These are phyloP conservation scores for Pseudobourletiella spinata DNA, from an alignment of 1,140 invertebrate species.

Conservation along the genomic window DNA sequence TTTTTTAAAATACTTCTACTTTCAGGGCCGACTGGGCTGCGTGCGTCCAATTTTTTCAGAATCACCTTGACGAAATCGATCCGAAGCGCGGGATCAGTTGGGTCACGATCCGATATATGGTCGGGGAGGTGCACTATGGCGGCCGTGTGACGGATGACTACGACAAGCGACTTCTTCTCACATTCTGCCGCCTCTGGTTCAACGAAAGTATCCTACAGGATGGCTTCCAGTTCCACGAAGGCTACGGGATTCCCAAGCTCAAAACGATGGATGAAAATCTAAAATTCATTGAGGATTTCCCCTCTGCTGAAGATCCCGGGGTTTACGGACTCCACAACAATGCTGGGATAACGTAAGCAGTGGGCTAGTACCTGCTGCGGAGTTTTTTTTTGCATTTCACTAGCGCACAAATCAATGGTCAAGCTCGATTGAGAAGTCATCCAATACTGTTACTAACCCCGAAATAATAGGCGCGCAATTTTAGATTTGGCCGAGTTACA, in stretches of 20 bases:
- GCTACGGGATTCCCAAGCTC: conserved; percentile 43
- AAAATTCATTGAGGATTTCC: conserved; percentile 46
- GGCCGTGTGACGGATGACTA: conserved; percentile 50
- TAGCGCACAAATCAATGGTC: too few species aligned
- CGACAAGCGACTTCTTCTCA: conserved; percentile 45
- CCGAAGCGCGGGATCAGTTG: conserved; percentile 67
- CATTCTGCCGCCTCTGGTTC: conserved; percentile 44
- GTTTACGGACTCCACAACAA: conserved; percentile 50
- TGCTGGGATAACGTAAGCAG: conserved; percentile 48
- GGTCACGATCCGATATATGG: conserved; percentile 54
- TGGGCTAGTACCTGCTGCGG: too few species aligned
- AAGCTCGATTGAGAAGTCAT: too few species aligned
- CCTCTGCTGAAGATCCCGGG: conserved; percentile 43
- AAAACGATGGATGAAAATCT: conserved; percentile 43
- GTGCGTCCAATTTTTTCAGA: conserved; percentile 31
- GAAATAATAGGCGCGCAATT: too few species aligned
- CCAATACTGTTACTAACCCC: too few species aligned
- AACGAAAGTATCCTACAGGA: conserved; percentile 41
- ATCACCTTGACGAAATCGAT: conserved; percentile 60
- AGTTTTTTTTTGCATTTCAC: too few species aligned
- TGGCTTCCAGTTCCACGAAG: conserved; percentile 44
- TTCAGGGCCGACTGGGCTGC: conserved; percentile 47
- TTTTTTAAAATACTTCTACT: too few species aligned
- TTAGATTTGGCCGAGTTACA: too few species aligned
- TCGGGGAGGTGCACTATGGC: conserved; percentile 53